Base-by-base conservation (phyloP, 2,888 invertebrate species). In the Protonemura montana region DNA sequence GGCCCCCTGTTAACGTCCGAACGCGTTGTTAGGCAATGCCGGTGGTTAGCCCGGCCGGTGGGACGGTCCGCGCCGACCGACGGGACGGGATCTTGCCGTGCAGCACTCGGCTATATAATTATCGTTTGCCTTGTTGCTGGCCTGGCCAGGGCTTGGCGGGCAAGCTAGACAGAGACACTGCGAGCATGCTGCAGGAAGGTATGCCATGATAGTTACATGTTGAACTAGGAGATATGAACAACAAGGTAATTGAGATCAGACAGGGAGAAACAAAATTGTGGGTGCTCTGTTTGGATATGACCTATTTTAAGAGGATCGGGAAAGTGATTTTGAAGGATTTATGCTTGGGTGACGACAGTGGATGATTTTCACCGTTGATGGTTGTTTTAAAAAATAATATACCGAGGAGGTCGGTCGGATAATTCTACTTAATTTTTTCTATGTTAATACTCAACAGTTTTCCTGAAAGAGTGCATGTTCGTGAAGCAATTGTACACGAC, bases 81-180 rank as follows among this genome's bases (percentile, higher is more conserved):
- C 25, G 28, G n/a, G 84, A 59, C 76, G 84, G 84, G 42, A 84
- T 84, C 84, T 76, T 35, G 85, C 78, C 85, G 76, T 82, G 82
- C n/a, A n/a, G n/a, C 85, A 29, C 76, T 35, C 85, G 82, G 28
- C 85, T 82, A 85, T 87, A 85, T 87, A 87, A 87, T 87, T 87
- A 87, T 85, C 85, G 82, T 87, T 76, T 82, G 85, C 86, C 86
- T 87, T 87, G 86, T 35, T 29, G 76, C 28, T 29, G 28, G 26
- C 77, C 5, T 26, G 80, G 80, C 80, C 28, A n/a, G 28, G 6
- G 81, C 27, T 78, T 25, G 26, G 28, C 26, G 26, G 26, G 78
- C 26, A 28, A 5, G 21, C n/a, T 13, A n/a, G 78, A 25, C 21
- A 28, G 26, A 5, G 41, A n/a, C n/a, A 29, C 21, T 5, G 35